These are phyloP conservation scores for Epicampocera succincta DNA, from an alignment of 2,888 invertebrate genomes.

Conservation along the genomic window DNA sequence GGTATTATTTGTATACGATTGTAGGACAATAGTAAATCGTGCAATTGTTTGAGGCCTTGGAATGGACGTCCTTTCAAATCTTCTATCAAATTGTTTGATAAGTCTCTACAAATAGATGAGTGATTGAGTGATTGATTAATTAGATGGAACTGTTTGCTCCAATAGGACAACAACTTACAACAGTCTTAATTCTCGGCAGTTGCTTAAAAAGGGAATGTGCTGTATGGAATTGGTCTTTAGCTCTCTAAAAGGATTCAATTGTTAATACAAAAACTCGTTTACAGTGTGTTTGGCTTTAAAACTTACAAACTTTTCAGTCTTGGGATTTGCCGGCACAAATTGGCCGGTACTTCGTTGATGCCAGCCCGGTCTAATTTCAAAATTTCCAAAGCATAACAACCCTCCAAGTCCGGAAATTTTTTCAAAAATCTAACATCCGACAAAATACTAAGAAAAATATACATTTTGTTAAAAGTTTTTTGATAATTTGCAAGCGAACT, in stretches of 20 bases:
- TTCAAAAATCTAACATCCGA: conserved; percentile 92
- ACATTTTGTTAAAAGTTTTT: background rate
- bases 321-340: conserved; percentile 90
- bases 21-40: conserved; percentile 91
- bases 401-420: conserved; percentile 91
- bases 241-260: conserved; percentile 84
- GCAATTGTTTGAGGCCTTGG: conserved; percentile 87
- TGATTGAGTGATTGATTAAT: background rate
- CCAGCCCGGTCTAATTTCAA: conserved; percentile 92
- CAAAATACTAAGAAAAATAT: conserved; percentile 85
- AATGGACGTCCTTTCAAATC: conserved; percentile 88
- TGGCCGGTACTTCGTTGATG: conserved; percentile 86
- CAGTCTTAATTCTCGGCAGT: conserved; percentile 91
- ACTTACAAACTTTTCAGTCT: conserved; percentile 93
- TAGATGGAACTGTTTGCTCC: background rate
- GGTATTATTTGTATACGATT: conserved; percentile 90
- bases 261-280: conserved; percentile 2
- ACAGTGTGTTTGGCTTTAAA: conserved; percentile 24
- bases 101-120: conserved; percentile 85
- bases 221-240: conserved; percentile 91
- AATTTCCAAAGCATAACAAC: conserved; percentile 89
- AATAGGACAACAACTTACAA: conserved; percentile 85
- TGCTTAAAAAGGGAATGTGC: conserved; percentile 88
- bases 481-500: background rate
- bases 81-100: conserved; percentile 91